A percentile compares a stretch with the other conserved stretches of the same genome.
Conservation (phyloP, 2,797 vertebrate genomes). For the Masticophis lateralis region DNA sequence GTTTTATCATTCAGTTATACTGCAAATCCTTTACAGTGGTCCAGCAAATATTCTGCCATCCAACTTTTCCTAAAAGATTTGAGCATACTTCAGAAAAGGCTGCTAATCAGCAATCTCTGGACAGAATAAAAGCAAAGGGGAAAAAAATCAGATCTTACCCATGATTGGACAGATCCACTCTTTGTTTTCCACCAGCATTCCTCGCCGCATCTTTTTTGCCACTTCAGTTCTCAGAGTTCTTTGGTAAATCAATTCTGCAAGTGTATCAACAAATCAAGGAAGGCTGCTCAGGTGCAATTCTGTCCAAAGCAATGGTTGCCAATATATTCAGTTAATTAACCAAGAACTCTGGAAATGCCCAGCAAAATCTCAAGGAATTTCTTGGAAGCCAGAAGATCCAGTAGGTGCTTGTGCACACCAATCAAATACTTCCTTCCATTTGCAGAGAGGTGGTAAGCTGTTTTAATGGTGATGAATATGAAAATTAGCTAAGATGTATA, state of each 20-base stretch:
- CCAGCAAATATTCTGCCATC: background rate
- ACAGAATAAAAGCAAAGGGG: background rate
- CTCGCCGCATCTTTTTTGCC: background rate
- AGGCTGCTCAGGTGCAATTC: background rate
- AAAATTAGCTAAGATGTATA: constrained; percentile 60
- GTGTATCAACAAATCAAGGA: background rate
- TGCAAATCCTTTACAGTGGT: background rate
- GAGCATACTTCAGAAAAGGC: background rate
- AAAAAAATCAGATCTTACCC: background rate
- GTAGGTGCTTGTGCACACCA: background rate
- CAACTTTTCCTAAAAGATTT: background rate
- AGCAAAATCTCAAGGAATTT: background rate
- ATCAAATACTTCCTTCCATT: background rate
- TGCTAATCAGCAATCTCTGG: background rate
- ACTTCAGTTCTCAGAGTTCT: background rate
- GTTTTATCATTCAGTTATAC: background rate
- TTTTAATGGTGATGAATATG: constrained; percentile 65
- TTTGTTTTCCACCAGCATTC: background rate
- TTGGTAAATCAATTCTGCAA: background rate
- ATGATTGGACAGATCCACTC: background rate
- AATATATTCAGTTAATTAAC: background rate
- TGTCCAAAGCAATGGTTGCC: background rate
- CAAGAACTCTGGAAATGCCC: background rate
- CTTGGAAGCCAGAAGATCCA: background rate
- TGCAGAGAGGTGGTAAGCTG: background rate